A percentile compares a stretch with the other conserved stretches of the same genome.
Conservation (phyloP, 2,113 vertebrate genomes). For the Amia ocellicauda region DNA sequence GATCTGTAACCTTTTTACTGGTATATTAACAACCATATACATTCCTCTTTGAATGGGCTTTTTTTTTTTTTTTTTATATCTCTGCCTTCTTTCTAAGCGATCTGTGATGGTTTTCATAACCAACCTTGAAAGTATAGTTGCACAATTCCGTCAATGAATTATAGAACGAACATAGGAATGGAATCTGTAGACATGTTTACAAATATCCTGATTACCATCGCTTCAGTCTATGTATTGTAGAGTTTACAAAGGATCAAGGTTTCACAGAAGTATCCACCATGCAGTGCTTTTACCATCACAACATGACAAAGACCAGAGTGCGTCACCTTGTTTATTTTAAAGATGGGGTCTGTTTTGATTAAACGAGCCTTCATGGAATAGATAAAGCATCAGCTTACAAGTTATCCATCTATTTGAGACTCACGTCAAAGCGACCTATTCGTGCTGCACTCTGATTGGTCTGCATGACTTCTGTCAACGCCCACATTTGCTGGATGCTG, state of each 20-base stretch:
- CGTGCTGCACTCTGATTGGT: constrained; percentile 77
- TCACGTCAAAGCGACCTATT: constrained; percentile 91
- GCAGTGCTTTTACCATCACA: too few relatives aligned
- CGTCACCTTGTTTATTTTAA: too few relatives aligned
- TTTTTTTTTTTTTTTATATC: not conserved
- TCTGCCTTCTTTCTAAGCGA: not conserved
- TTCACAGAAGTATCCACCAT: too few relatives aligned
- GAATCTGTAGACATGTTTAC: too few relatives aligned
- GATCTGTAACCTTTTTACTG: not conserved
- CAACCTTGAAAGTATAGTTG: not conserved
- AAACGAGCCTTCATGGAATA: not conserved
- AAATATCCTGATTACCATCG: too few relatives aligned
- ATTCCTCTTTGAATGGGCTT: not conserved
- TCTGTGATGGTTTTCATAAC: not conserved
- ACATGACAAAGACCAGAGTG: too few relatives aligned
- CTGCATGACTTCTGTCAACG: constrained; percentile 89
- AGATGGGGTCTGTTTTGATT: too few relatives aligned
- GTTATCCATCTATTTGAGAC: constrained; percentile 46
- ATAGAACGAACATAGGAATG: too few relatives aligned
- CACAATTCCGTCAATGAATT: not conserved
- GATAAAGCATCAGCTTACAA: too few relatives aligned
- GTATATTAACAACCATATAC: not conserved
- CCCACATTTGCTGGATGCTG: constrained; percentile 96
- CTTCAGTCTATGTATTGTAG: too few relatives aligned
- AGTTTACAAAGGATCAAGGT: too few relatives aligned